Base-by-base conservation (phyloP, 1,140 invertebrate genomes). In the Chionoecetes opilio region DNA sequence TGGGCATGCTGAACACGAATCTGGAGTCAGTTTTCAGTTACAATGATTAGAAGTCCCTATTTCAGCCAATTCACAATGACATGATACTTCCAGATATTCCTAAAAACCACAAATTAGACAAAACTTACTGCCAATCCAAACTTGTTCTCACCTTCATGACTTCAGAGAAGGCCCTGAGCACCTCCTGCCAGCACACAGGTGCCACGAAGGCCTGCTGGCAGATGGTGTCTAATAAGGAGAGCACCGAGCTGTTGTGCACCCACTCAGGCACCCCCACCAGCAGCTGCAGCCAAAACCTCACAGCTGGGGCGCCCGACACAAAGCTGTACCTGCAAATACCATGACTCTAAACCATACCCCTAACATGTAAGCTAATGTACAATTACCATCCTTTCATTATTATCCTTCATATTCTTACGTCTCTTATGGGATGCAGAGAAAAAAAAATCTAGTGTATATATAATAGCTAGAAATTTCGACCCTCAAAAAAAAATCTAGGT, bases 191-290 rank as follows among this genome's bases (percentile, higher is more conserved):
- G 92, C 92, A 96, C 1, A 96, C 95, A 2, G 94, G 87, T 29
- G 95, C 89, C 17, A 85, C 91, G 93, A 96, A 97, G 53, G 96
- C 96, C 75, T 96, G 96, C 41, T 96, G 93, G 34, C 96, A 96
- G 5, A 98, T 97, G 29, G 97, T 97, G 96, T 98, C 98, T 95
- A 98, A 97, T 14, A 98, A 96, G 97, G 98, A 98, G 95, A 98
- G 97, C 1, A 98, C 97, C 96, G 97, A 97, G 46, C 97, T 97
- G 96, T 98, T 97, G 96, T 97, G 97, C 96, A 97, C 98, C 98
- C 98, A 98, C 95, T 98, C 97, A 97, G 92, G 98, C 96, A 97
- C 91, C 75, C 96, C 96, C 11, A 96, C 96, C 9, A 97, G 92
- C 29, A 96, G 85, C 84, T 96, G 95, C 26, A 97, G 93, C 98